Evolutionary conservation across 1,140 invertebrate genomes (phyloP).

Genomic region (Anastatus disparis): DNA sequence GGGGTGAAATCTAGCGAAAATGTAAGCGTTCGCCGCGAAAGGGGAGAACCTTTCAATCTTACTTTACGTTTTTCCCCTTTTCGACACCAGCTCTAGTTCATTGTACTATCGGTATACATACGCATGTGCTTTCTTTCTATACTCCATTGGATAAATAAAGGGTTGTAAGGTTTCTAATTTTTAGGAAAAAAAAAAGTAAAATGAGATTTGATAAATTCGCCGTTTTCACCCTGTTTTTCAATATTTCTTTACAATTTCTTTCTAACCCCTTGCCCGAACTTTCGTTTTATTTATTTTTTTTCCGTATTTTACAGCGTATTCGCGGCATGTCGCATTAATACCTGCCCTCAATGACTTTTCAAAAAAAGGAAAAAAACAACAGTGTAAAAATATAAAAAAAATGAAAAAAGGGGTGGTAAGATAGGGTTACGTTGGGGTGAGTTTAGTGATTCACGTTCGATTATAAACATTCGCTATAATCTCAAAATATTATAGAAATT

Average conservation of each 20-base stretch:
- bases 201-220: constrained; percentile 14
- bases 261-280: not conserved
- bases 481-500: not conserved
- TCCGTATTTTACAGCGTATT: constrained; percentile 30
- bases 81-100: constrained; percentile 46
- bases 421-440: not conserved
- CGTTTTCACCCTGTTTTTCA: constrained; percentile 10
- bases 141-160: constrained; percentile 65
- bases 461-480: no score
- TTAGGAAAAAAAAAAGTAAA: constrained; percentile 18
- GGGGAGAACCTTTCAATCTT: not conserved
- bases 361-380: not conserved
- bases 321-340: not conserved
- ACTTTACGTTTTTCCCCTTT: constrained; percentile 34
- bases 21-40: constrained; percentile 22
- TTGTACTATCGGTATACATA: no score
- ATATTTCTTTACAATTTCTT: constrained; percentile 28
- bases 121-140: no score
- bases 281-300: constrained; percentile 40
- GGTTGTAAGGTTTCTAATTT: constrained; percentile 56
- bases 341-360: not conserved
- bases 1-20: constrained; percentile 62
- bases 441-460: not conserved
- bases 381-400: no score
- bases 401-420: constrained; percentile 39